Base-by-base conservation (phyloP, 2,888 invertebrate species). In the Augiades crinisus region DNA sequence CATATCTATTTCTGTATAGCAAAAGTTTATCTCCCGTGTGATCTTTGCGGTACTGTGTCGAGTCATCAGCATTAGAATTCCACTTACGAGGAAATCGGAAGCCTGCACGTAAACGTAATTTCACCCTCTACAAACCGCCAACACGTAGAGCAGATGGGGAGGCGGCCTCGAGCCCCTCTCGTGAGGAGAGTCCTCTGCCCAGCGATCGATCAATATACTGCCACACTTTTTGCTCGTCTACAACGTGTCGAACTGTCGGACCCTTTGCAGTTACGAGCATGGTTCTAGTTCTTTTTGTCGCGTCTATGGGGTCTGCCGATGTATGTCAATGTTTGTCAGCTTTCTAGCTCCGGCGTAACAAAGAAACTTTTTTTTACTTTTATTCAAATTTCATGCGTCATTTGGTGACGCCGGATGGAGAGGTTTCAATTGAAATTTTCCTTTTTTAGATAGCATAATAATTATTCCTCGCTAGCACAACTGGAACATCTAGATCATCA, bases 141-240 rank as follows among this genome's bases (percentile, higher is more conserved):
- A 41, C 24, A 21, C 34, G 41, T 41, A 38, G 6, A 27, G 16
- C n/a, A 6, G 30, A 38, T 47, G 7, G 31, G 40, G 36, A 46
- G 31, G 7, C 17, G 19, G n/a, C n/a, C n/a, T n/a, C 8, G 47
- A 31, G 30, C 12, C 47, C 30, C 38, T 37, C 37, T 47, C 47
- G 37, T 31, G 38, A 30, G 19, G 30, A 47, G 45, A 44, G 36
- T 36, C 16, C 36, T 36, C 38, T 30, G 47, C 21, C 36, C n/a
- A 10, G 14, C 47, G 21, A 38, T 40, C 40, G 40, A 47, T 47
- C 31, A 16, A 47, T 47, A 40, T 10, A 5, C 21, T 8, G 10
- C 22, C 12, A 24, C 17, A 37, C 30, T 38, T 47, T 46, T 47
- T 38, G 14, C 30, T 30, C 31, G 31, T 38, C 31, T 38, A 3